Conservation (phyloP, 1,140 invertebrate species). For the Rhizoglyphus robini region DNA sequence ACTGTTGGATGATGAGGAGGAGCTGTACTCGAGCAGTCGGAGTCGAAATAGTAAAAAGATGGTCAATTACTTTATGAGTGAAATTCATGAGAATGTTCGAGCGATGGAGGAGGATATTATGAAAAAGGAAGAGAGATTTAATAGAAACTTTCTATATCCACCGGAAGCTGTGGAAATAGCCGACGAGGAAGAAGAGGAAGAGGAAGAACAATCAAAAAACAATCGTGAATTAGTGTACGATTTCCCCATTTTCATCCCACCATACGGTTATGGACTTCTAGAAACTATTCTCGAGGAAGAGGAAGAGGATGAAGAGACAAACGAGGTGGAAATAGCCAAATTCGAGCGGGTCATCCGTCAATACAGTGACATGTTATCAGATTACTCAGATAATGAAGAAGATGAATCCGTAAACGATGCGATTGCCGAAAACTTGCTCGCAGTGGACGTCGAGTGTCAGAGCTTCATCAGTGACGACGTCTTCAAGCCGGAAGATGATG, state of each 20-base stretch:
- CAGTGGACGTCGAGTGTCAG: neutral
- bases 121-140: neutral
- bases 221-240: neutral
- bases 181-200: no score
- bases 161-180: no score
- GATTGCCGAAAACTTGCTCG: neutral
- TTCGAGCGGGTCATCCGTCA: neutral
- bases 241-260: slow-evolving; percentile 16
- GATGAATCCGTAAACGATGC: neutral
- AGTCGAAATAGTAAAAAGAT: neutral
- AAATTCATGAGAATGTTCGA: neutral
- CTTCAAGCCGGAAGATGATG: neutral
- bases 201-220: no score
- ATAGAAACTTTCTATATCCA: no score
- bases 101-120: neutral
- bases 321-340: neutral
- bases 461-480: neutral
- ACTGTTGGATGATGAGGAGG: neutral
- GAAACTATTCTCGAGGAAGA: slow-evolving; percentile 25
- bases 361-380: neutral
- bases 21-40: neutral
- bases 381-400: neutral
- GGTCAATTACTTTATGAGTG: neutral
- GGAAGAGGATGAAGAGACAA: slow-evolving; percentile 20
- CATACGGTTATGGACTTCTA: slow-evolving; percentile 17